These are phyloP conservation scores for Terrapene triunguis DNA, from an alignment of 2,113 vertebrate genomes.

Conservation along the genomic window DNA sequence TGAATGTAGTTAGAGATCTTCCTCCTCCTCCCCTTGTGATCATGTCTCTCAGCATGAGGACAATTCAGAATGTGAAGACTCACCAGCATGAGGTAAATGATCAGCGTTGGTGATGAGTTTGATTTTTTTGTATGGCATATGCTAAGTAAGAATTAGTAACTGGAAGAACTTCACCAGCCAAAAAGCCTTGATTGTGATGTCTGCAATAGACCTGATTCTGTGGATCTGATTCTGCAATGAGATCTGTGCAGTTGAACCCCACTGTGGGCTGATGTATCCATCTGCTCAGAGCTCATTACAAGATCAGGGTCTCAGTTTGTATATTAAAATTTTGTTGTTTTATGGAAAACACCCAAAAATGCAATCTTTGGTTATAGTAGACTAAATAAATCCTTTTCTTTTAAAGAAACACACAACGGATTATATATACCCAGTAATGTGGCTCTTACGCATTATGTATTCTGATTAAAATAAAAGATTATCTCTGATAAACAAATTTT, in stretches of 20 bases:
- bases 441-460: not conserved
- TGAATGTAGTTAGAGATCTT: constrained; percentile 89
- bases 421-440: not conserved
- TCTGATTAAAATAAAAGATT: not conserved
- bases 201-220: not conserved
- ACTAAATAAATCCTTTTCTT: not conserved
- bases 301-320: fast-evolving
- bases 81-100: constrained; percentile 92
- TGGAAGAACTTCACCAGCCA: not conserved
- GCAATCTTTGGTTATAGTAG: not conserved
- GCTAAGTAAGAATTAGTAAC: not conserved
- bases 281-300: not conserved
- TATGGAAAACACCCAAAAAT: not conserved
- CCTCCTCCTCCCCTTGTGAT: constrained; percentile 88
- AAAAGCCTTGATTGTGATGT: not conserved
- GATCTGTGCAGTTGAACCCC: not conserved
- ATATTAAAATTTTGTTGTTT: not conserved
- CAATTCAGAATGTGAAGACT: constrained; percentile 91
- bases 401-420: not conserved
- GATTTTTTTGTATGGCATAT: not conserved
- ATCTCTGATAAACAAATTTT: not conserved
- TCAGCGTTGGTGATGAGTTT: not conserved
- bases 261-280: not conserved
- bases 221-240: not conserved
- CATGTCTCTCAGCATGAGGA: constrained; percentile 95